Conservation (phyloP, 2,888 invertebrate genomes). For the Entomobrya proxima region DNA sequence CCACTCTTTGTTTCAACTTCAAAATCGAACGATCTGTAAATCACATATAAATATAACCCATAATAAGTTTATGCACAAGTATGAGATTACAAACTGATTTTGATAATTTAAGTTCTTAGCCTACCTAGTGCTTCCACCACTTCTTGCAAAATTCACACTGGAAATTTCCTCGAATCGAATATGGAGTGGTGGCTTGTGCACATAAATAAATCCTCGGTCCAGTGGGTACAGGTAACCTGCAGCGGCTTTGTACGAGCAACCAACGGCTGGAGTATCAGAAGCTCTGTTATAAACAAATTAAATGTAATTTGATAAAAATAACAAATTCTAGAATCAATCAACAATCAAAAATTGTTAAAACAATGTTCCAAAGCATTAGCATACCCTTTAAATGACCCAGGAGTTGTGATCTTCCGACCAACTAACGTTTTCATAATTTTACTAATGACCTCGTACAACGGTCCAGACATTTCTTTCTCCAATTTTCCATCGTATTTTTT, state of each 20-base stretch:
- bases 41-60: neutral
- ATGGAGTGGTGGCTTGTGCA: constrained; percentile 97
- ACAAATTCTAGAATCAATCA: neutral
- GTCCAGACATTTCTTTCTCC: constrained; percentile 91
- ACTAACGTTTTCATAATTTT: constrained; percentile 97
- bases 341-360: neutral
- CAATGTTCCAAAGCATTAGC: constrained; percentile 68
- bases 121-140: constrained; percentile 88
- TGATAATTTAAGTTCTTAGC: neutral
- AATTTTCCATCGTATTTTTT: constrained; percentile 96
- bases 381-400: constrained; percentile 94
- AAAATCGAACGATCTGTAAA: constrained; percentile 87
- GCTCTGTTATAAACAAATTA: constrained; percentile 79
- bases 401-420: constrained; percentile 95
- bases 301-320: neutral
- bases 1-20: constrained; percentile 94
- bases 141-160: constrained; percentile 95
- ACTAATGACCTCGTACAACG: constrained; percentile 95
- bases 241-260: constrained; percentile 98
- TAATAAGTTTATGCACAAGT: too few species aligned
- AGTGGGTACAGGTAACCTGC: constrained; percentile 98
- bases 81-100: neutral
- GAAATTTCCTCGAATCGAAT: constrained; percentile 97
- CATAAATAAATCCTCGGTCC: constrained; percentile 98
- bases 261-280: constrained; percentile 91